Base-by-base conservation (phyloP, 2,888 invertebrate species). In the Eristalinus sepulchralis region DNA sequence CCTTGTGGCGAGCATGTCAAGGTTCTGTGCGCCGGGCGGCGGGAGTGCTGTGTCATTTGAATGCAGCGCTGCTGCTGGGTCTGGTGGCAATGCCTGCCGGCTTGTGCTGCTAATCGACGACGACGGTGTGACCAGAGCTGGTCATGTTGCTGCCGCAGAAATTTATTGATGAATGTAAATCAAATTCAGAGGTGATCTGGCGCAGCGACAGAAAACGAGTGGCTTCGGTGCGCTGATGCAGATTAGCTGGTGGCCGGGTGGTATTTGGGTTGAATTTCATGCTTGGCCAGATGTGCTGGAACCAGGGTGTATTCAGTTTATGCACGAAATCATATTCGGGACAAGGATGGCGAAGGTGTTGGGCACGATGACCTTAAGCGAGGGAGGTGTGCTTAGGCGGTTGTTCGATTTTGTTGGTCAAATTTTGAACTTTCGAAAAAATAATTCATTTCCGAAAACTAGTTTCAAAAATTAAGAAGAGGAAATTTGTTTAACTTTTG, bases 81-180 rank as follows among this genome's bases (percentile, higher is more conserved):
- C 22, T 68, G 59, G 82, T 70, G 80, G 63, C 68, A 75, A 68
- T 80, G 36, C 24, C 10, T 63, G 63, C 10, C 27, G 57, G 72
- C 67, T 78, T 57, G 79, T 67, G 33, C 47, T 64, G 57, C 66
- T 72, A 79, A 78, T 83, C 63, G 79, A 79, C 47, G 62, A 70
- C 63, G 79, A 79, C 47, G 67, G 75, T 66, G 64, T 70, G 59
- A 75, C 70, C 60, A 27, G 39, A 60, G 11, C 31, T 33, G 73
- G 63, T 63, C 62, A 57, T 63, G 55, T 66, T 72, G 22, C 17
- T 55, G 13, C 9, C 24, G 27, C 11, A 6, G 24, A 33, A 79
- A 79, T 79, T 83, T 79, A 79, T 83, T 83, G 83, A 79, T 64
- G 47, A 70, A 75, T 83, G 83, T 66, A 79, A 83, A 83, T 80